Evolutionary conservation across 2,888 invertebrate species (phyloP).

Genomic region (Leuctra nigra): DNA sequence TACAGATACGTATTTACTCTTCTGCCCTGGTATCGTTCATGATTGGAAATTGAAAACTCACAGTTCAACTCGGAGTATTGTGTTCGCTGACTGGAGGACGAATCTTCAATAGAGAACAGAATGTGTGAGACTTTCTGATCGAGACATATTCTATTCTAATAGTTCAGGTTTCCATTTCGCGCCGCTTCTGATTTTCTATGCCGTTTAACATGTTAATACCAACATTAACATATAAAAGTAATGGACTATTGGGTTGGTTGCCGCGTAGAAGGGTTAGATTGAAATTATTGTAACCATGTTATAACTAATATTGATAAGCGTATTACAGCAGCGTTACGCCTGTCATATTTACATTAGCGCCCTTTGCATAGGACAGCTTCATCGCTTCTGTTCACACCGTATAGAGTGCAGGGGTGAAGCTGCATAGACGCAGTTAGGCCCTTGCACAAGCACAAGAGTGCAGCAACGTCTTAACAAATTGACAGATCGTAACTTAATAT

Average conservation of each 20-base stretch:
- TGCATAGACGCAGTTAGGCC: no score
- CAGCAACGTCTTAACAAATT: no score
- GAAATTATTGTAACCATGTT: conserved; percentile 1
- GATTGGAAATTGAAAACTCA: not conserved
- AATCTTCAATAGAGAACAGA: no score
- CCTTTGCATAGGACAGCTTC: no score
- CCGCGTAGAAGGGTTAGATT: not conserved
- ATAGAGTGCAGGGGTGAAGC: no score
- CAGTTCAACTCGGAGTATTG: no score
- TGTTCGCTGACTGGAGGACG: no score
- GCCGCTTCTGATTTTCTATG: not conserved
- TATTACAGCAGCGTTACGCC: not conserved
- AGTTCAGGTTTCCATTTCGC: not conserved
- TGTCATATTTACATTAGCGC: conserved; percentile 10
- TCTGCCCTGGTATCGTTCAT: not conserved
- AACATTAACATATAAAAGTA: conserved; percentile 6
- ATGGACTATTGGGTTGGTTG: conserved; percentile 1
- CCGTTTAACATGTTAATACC: not conserved
- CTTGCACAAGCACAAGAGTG: no score
- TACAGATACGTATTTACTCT: no score
- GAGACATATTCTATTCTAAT: not conserved
- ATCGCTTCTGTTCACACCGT: no score
- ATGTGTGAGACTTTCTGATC: no score
- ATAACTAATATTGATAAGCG: conserved; percentile 3
- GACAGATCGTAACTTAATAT: no score